Evolutionary conservation across 2,888 invertebrate genomes (phyloP).

Genomic region (Tribolium freemani): DNA sequence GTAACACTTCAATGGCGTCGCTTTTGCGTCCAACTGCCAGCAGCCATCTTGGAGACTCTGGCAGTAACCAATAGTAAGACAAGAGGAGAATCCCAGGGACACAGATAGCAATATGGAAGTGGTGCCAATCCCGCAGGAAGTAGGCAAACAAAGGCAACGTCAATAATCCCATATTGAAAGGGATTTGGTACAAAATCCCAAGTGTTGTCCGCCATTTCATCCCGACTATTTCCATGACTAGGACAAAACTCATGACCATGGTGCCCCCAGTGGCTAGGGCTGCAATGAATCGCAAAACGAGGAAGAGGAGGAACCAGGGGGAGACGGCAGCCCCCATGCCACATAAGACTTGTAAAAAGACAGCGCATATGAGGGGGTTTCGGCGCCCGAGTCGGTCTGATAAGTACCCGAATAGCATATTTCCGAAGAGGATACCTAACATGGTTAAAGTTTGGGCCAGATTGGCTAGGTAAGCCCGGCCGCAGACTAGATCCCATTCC

Average conservation of each 20-base stretch:
- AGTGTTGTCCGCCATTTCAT: constrained; percentile 72
- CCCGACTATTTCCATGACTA: constrained; percentile 74
- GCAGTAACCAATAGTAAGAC: constrained; percentile 77
- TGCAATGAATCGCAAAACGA: constrained; percentile 79
- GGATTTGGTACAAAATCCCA: constrained; percentile 73
- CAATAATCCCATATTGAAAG: constrained; percentile 73
- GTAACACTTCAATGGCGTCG: constrained; percentile 75
- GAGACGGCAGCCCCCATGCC: constrained; percentile 81
- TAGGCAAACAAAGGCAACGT: constrained; percentile 71
- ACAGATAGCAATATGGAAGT: constrained; percentile 72
- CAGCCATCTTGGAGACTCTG: constrained; percentile 87
- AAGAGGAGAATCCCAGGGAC: constrained; percentile 73
- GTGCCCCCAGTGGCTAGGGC: constrained; percentile 86
- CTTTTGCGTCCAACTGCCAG: constrained; percentile 77
- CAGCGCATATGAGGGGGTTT: constrained; percentile 79
- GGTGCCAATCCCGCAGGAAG: constrained; percentile 71
- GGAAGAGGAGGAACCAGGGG: constrained; percentile 76
- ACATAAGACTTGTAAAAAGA: constrained; percentile 79
- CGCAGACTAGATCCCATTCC: constrained; percentile 84
- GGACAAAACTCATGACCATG: constrained; percentile 84
- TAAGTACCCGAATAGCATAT: constrained; percentile 80
- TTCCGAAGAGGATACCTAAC: constrained; percentile 83
- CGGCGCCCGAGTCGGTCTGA: constrained; percentile 86
- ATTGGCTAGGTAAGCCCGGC: constrained; percentile 76
- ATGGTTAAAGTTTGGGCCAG: constrained; percentile 83